Evolutionary conservation across 2,888 invertebrate species (phyloP), one percentile per base, ranked within the genome.

Genomic region (Glaucopsyche alexis): DNA sequence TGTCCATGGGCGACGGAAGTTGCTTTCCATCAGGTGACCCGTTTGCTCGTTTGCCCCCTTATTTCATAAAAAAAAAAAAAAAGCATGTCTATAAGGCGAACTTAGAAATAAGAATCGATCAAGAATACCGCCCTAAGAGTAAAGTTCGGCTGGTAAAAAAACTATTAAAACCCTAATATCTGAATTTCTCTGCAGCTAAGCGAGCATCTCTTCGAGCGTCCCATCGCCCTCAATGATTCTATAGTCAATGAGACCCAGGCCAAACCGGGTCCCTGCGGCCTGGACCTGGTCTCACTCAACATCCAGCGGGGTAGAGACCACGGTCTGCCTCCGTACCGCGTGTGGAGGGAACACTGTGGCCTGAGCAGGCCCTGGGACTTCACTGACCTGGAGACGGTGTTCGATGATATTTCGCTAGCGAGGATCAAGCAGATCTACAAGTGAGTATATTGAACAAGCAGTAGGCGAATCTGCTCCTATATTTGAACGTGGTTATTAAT

Each of bases 251-350:
- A 11, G 19, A 49, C 29, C 19, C 75, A 19, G 19, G 47, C 69
- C 7, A 80, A 77, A 65, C 74, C 78, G 0, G 81, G 82, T 0
- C 90, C 94, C 0, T 96, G 95, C 79, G 97, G 97, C 0, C 90
- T 98, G 73, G 98, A 98, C 91, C 90, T 98, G 81, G 97, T 97
- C 0, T 96, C 98, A 0, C 91, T 98, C 76, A 97, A 98, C 87
- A 97, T 98, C 80, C 98, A 98, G 87, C 94, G 98, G 50, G 98
- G 98, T 0, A 89, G 98, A 1, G 98, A 98, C 91, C 98, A 98
- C 85, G 98, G 98, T 0, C 89, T 98, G 74, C 96, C 97, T 0
- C 90, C 96, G 0, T 98, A 98, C 87, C 94, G 95, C 0, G 93
- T 93, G 47, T 98, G 96, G 95, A 91, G 98, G 71, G 93, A 95